Evolutionary conservation across 2,797 vertebrate genomes (phyloP), one percentile per base, ranked within the genome.

Genomic region (Periophthalmus magnuspinnatus): DNA sequence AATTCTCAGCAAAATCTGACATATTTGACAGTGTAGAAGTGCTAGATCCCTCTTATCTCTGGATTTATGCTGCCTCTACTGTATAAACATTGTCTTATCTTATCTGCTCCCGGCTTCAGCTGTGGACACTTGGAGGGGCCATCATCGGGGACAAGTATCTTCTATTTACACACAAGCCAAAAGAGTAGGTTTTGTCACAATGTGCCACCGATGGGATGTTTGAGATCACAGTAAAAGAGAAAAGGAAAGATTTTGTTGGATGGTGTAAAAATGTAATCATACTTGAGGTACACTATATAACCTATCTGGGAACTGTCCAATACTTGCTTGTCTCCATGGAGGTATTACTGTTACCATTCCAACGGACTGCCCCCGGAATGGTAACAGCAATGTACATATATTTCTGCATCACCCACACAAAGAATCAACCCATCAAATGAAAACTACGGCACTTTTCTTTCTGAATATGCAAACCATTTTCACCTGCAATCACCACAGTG

Each of bases 81-180:
- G 68, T 84, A 83, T 77, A 84, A 87, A 86, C 81, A 72, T 68
- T 75, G 75, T 75, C 63, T 80, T 82, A 74, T 86, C 78, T 75
- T 73, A 83, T 84, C 75, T 5, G 69, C n/a, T 62, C 36, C 71
- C 71, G 38, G 57, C 78, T 72, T 68, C 69, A 59, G 73, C 57
- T 17, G 67, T 69, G 68, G 24, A 54, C 69, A 79, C 71, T 33
- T 28, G 69, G 66, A 77, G 71, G 68, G 79, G 67, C 68, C 66
- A 67, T 81, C 74, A 74, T 85, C 82, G 79, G 71, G 73, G 78
- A 75, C 73, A 81, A 78, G 65, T 67, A 55, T 58, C 54, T 52
- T 52, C n/a, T 69, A 77, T 82, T 83, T 69, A 72, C 67, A 24
- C 81, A 71, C 79, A 69, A 68, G 68, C 70, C 68, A 21, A 47